These are phyloP conservation scores for Cyanoderma ruficeps DNA, from an alignment of 2,113 vertebrate species.

Conservation along the genomic window DNA sequence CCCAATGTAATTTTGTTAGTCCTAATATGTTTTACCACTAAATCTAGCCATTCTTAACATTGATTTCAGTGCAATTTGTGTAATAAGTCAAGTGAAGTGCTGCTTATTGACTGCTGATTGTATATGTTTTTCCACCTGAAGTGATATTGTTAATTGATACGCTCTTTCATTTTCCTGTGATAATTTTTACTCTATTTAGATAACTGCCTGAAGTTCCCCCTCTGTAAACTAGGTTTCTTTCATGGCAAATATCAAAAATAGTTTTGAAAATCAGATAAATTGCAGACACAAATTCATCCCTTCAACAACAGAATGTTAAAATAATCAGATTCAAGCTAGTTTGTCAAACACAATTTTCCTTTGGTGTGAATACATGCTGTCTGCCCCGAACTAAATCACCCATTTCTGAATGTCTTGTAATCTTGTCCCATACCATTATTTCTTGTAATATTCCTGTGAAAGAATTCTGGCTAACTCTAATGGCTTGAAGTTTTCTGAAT, in stretches of 20 bases:
- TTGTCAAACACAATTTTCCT: constrained; percentile 36
- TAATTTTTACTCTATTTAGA: constrained; percentile 36
- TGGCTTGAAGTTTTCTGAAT: not conserved
- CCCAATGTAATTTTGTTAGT: not conserved
- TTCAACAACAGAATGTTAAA: constrained; percentile 17
- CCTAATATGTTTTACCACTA: constrained; percentile 21
- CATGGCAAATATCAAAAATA: not conserved
- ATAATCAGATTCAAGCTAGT: constrained; percentile 4
- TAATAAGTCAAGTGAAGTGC: constrained; percentile 53
- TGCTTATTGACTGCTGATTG: constrained; percentile 62
- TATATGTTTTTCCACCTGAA: constrained; percentile 57
- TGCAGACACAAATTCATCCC: not conserved
- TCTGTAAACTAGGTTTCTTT: not conserved
- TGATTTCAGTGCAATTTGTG: constrained; percentile 53
- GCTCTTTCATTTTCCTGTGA: constrained; percentile 50
- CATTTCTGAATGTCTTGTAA: constrained; percentile 30
- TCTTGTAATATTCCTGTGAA: not conserved
- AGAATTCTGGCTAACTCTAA: not conserved
- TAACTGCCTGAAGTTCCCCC: not conserved
- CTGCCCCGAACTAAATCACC: constrained; percentile 14
- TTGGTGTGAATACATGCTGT: not conserved
- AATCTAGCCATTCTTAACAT: constrained; percentile 50
- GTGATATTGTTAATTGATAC: constrained; percentile 47
- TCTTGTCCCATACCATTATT: constrained; percentile 44
- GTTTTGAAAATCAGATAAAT: constrained; percentile 44